phyloP scores from a whole-genome alignment of 2,888 invertebrate species.

The Perizoma affinitatum region DNA sequence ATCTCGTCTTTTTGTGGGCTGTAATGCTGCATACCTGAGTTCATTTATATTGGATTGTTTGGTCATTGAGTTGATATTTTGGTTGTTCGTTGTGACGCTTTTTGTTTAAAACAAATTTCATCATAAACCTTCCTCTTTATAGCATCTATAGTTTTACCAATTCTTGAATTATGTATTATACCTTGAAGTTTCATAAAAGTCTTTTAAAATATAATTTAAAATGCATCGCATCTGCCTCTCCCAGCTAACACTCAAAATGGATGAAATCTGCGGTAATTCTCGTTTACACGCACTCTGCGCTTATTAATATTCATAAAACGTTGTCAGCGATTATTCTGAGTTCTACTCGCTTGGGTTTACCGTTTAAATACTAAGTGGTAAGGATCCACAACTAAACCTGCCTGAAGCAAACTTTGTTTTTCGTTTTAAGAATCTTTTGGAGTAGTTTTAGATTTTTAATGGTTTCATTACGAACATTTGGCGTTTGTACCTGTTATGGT shows the following conservation, averaged over 20 bases:
- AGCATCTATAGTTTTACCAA: background rate
- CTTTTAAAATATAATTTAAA: slow-evolving; percentile 16
- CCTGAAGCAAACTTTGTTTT: too few relatives aligned
- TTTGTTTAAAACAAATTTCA: background rate
- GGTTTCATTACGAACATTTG: background rate
- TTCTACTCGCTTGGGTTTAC: slow-evolving; percentile 47
- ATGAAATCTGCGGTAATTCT: slow-evolving; percentile 51
- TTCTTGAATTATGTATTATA: too few relatives aligned
- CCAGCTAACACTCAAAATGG: slow-evolving; percentile 35
- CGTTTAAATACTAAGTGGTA: slow-evolving; percentile 42
- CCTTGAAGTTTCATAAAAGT: too few relatives aligned
- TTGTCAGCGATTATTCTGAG: slow-evolving; percentile 61
- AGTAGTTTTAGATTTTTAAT: too few relatives aligned
- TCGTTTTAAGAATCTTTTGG: too few relatives aligned
- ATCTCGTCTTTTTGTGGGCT: slow-evolving; percentile 47
- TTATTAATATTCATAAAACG: slow-evolving; percentile 69
- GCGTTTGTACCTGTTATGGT: background rate
- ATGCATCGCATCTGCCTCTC: slow-evolving; percentile 29
- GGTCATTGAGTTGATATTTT: slow-evolving; percentile 11
- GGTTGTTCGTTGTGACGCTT: slow-evolving; percentile 4
- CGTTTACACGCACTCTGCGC: slow-evolving; percentile 49
- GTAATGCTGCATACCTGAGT: slow-evolving; percentile 30
- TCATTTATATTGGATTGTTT: slow-evolving; percentile 26
- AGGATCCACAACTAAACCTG: slow-evolving; percentile 4
- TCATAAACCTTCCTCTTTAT: background rate